phyloP scores from a whole-genome alignment of 2,797 vertebrate species.

The Chaetodon trifasciatus region DNA sequence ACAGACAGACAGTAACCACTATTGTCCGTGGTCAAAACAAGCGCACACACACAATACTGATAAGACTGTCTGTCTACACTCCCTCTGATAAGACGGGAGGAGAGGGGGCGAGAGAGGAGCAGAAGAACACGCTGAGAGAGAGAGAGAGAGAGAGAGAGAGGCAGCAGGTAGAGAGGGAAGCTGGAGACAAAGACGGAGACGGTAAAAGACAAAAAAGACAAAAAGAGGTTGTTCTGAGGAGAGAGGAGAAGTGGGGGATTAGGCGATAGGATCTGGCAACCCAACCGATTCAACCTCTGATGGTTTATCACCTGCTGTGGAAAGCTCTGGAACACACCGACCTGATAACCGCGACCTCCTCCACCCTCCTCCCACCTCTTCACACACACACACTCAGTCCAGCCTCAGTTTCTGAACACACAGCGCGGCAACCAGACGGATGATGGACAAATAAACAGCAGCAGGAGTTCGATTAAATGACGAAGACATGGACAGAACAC shows the following conservation, averaged over 20 bases:
- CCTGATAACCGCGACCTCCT: slow-evolving; percentile 50
- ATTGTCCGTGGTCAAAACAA: slow-evolving; percentile 82
- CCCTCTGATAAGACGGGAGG: slow-evolving; percentile 61
- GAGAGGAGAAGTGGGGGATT: slow-evolving; percentile 44
- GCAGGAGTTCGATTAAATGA: not conserved
- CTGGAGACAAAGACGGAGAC: slow-evolving; percentile 20
- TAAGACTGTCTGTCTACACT: slow-evolving; percentile 78
- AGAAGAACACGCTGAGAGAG: slow-evolving; percentile 20
- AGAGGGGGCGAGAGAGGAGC: slow-evolving; percentile 4
- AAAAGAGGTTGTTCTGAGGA: slow-evolving; percentile 41
- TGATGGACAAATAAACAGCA: not conserved
- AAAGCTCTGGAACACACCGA: slow-evolving; percentile 62
- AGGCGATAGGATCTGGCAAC: slow-evolving; percentile 80
- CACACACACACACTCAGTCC: too few species aligned
- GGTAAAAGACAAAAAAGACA: not conserved
- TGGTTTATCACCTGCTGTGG: slow-evolving; percentile 66
- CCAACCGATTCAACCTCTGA: slow-evolving; percentile 66
- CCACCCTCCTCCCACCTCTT: not conserved
- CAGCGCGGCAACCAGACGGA: not conserved
- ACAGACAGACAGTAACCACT: slow-evolving; percentile 72
- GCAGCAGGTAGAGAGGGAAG: not conserved
- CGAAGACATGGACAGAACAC: not conserved
- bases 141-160: not conserved
- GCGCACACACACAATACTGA: slow-evolving; percentile 66
- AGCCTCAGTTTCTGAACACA: not conserved